phyloP scores from a whole-genome alignment of 1,140 invertebrate genomes.

The Orius laevigatus region DNA sequence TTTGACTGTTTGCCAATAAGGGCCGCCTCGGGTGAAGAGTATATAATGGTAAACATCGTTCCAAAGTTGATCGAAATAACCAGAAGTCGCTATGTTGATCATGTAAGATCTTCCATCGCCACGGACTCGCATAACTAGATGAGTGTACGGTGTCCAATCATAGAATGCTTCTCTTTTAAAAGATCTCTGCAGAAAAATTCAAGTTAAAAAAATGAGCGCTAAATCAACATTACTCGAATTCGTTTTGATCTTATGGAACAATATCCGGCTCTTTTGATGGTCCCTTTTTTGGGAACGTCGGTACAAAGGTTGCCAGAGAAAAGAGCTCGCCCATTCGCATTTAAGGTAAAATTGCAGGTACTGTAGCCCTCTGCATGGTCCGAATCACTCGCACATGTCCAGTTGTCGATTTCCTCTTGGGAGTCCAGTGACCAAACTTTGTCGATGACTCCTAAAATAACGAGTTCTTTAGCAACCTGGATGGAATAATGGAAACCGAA shows the following conservation, averaged over 20 bases:
- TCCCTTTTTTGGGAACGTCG: conserved; percentile 62
- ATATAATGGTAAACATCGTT: conserved; percentile 70
- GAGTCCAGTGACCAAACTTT: conserved; percentile 49
- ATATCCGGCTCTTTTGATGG: conserved; percentile 53
- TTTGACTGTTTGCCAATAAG: conserved; percentile 85
- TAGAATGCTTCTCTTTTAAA: conserved; percentile 51
- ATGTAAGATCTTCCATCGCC: conserved; percentile 83
- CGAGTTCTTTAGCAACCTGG: not conserved
- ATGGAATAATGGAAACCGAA: not conserved
- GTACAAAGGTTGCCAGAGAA: conserved; percentile 60
- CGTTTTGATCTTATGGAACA: conserved; percentile 52
- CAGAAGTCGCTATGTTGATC: conserved; percentile 52
- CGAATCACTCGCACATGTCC: conserved; percentile 55
- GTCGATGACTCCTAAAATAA: conserved; percentile 44
- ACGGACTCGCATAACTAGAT: conserved; percentile 64
- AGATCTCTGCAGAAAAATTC: conserved; percentile 46
- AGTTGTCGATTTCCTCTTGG: conserved; percentile 45
- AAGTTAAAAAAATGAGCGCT: no score
- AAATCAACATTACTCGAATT: conserved; percentile 34
- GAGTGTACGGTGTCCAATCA: conserved; percentile 66
- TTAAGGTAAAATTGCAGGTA: conserved; percentile 37
- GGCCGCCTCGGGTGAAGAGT: conserved; percentile 82
- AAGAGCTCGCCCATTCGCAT: conserved; percentile 46
- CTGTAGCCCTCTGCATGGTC: conserved; percentile 70
- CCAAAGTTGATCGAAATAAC: conserved; percentile 62